These are phyloP conservation scores for Phengaris alcon DNA, from an alignment of 2,888 invertebrate genomes.

Conservation along the genomic window DNA sequence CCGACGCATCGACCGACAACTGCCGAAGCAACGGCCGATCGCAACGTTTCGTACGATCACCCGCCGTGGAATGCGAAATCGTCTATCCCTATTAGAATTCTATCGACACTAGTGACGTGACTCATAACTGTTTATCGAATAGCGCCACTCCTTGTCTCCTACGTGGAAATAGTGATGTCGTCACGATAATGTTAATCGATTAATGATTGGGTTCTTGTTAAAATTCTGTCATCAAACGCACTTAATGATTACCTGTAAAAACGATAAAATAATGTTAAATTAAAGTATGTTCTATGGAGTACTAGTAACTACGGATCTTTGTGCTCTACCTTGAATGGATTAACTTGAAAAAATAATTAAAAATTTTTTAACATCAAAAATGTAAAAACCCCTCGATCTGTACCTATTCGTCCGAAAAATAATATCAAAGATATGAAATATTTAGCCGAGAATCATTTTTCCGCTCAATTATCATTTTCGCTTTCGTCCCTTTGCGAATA, in stretches of 20 bases:
- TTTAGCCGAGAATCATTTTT: slow-evolving; percentile 25
- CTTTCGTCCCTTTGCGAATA: slow-evolving; percentile 26
- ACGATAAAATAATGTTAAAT: not conserved
- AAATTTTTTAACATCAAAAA: not conserved
- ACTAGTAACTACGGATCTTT: too few relatives aligned
- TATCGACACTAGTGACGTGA: slow-evolving; percentile 39
- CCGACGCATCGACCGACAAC: not conserved
- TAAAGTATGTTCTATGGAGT: not conserved
- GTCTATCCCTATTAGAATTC: slow-evolving; percentile 32
- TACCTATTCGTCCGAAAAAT: not conserved
- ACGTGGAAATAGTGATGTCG: slow-evolving; percentile 39
- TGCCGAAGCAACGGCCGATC: slow-evolving; percentile 35
- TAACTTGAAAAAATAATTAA: not conserved
- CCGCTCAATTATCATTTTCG: slow-evolving; percentile 24
- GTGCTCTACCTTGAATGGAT: too few relatives aligned
- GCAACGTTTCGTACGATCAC: slow-evolving; percentile 36
- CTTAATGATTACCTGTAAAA: slow-evolving; percentile 4
- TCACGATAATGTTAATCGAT: slow-evolving; percentile 28
- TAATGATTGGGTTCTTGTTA: not conserved
- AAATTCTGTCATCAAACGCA: slow-evolving; percentile 7
- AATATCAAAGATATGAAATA: slow-evolving; percentile 14
- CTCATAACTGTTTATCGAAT: slow-evolving; percentile 48
- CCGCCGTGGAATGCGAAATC: slow-evolving; percentile 33
- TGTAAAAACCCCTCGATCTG: not conserved
- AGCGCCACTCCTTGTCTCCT: slow-evolving; percentile 58